Percentiles rank a stretch among this genome's conserved stretches.
phyloP scores from a whole-genome alignment of 2,888 invertebrate species.

The Apamea epomidion region DNA sequence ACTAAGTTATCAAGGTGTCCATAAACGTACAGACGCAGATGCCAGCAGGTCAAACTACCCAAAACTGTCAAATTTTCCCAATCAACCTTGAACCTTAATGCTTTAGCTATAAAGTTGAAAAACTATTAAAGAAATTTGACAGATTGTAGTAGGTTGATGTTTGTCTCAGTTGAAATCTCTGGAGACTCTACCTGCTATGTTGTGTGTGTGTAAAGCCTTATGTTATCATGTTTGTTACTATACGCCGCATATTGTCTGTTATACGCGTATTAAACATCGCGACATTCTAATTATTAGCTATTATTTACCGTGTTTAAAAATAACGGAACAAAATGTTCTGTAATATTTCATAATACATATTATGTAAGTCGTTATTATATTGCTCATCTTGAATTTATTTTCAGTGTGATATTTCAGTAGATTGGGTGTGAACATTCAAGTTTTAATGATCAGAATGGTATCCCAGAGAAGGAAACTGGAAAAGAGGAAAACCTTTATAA shows the following conservation, averaged over 20 bases:
- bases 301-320: background rate
- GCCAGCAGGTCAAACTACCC: too few relatives aligned
- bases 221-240: conserved; percentile 41
- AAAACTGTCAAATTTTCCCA: too few relatives aligned
- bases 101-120: too few relatives aligned
- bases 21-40: background rate
- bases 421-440: too few relatives aligned
- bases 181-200: background rate
- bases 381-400: background rate
- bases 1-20: too few relatives aligned
- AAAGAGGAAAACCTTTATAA: background rate
- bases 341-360: conserved; percentile 25
- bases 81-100: too few relatives aligned
- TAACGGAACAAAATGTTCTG: background rate
- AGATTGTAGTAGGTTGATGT: too few relatives aligned
- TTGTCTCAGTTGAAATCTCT: background rate
- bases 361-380: background rate
- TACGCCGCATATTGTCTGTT: conserved; percentile 1
- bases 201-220: conserved; percentile 23
- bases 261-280: background rate
- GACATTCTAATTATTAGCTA: conserved; percentile 13
- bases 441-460: background rate
- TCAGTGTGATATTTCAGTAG: background rate
- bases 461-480: background rate
- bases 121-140: too few relatives aligned